Base-by-base conservation (phyloP, 2,797 vertebrate genomes). In the Eutrigla gurnardus region DNA sequence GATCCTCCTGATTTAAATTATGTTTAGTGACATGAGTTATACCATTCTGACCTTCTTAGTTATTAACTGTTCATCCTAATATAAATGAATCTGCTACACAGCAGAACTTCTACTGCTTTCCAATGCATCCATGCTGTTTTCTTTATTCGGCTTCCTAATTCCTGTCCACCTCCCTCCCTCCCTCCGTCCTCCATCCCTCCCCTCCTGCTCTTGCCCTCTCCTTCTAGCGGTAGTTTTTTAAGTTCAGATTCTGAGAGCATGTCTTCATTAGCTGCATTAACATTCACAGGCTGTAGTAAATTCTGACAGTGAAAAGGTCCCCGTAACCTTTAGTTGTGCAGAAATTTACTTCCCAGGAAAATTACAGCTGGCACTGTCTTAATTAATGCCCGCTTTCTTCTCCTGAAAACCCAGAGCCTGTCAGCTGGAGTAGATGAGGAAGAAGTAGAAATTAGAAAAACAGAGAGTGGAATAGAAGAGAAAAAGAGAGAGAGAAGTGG, bases 291-390 rank as follows among this genome's bases (percentile, higher is more conserved):
- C 97, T 98, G 97, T 98, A 99, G 98, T 99, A 98, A 99, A 99
- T 99, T 98, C 97, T 99, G 98, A 99, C 98, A 99, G 97, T 99
- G 98, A 99, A 99, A 99, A 99, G 97, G 98, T 99, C 97, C 97
- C 98, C 96, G 97, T 99, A 99, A 99, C 97, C 98, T 99, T 99
- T 99, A 99, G 97, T 99, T 99, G 97, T 97, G 97, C 96, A 97
- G 97, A 99, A 99, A 99, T 99, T 99, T 99, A 99, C 98, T 99
- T 99, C 98, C 97, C 97, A 97, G 97, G 97, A 98, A 99, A 99
- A 99, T 99, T 99, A 99, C 98, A 99, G 97, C 98, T 98, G 98
- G 97, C 97, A 98, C 96, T 96, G 97, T 99, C 98, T 99, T 99
- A 99, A 99, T 99, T 99, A 99, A 99, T 99, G 98, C 97, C 96